These are phyloP conservation scores for Mythimna lalbum DNA, from an alignment of 2,888 invertebrate species.

Conservation along the genomic window DNA sequence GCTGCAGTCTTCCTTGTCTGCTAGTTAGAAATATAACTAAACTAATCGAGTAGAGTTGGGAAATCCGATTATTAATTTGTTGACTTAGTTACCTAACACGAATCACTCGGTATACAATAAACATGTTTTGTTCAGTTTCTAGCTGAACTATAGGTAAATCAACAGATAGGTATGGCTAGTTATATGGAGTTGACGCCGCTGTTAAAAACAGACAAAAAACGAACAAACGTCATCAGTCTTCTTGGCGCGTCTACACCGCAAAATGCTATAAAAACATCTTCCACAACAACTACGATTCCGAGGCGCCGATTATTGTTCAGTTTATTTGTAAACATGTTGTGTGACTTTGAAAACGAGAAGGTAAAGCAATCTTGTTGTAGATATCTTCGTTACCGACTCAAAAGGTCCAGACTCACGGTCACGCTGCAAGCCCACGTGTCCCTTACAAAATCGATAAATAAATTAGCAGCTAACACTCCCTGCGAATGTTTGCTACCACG, in stretches of 20 bases:
- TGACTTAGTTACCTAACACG: conserved; percentile 6
- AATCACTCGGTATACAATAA: conserved; percentile 1
- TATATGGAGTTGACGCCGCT: conserved; percentile 7
- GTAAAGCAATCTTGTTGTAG: conserved; percentile 1
- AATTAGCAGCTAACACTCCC: conserved; percentile 15
- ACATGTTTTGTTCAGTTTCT: background rate
- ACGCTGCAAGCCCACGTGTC: conserved; percentile 30
- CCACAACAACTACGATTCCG: conserved; percentile 4
- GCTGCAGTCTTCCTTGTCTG: conserved; percentile 24
- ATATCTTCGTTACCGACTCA: background rate
- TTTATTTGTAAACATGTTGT: conserved; percentile 12
- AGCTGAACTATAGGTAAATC: background rate
- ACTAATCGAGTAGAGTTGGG: background rate
- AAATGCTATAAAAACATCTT: conserved; percentile 23
- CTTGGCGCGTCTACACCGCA: conserved; percentile 9
- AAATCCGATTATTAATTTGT: conserved; percentile 6
- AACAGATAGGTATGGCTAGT: background rate
- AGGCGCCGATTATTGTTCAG: conserved; percentile 12
- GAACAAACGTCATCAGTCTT: conserved; percentile 12
- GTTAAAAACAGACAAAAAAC: conserved; percentile 10
- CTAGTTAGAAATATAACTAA: background rate
- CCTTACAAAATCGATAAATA: conserved; percentile 43
- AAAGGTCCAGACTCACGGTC: conserved; percentile 20
- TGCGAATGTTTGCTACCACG: conserved; percentile 45
- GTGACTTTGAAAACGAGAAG: conserved; percentile 13